Evolutionary conservation across 2,113 vertebrate genomes (phyloP).

Genomic region (Etia nguti): DNA sequence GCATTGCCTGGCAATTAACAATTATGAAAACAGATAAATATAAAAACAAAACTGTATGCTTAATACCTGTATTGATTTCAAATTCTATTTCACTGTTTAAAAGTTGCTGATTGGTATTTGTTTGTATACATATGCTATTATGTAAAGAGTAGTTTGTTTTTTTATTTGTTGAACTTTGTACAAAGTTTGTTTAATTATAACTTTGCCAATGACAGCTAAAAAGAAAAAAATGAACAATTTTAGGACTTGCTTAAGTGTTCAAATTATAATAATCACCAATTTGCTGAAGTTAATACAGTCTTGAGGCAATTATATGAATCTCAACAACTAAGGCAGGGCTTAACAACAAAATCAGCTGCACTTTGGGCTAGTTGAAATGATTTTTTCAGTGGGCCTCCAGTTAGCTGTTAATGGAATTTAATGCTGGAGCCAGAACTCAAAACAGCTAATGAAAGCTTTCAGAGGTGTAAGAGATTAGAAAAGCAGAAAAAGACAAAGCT

Average conservation of each 20-base stretch:
- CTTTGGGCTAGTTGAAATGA: background rate
- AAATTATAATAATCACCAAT: background rate
- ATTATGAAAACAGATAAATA: no score
- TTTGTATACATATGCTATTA: background rate
- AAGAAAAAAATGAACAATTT: background rate
- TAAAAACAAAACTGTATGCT: background rate
- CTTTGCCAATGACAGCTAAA: background rate
- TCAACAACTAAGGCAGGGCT: background rate
- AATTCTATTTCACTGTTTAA: background rate
- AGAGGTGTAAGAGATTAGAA: background rate
- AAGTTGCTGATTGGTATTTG: background rate
- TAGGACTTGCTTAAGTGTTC: background rate
- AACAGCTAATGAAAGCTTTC: background rate
- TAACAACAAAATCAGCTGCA: background rate
- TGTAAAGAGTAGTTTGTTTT: background rate
- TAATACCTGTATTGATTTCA: background rate
- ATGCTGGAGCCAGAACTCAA: background rate
- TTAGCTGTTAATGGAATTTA: background rate
- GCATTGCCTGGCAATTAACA: background rate
- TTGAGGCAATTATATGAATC: background rate
- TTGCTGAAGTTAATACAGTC: background rate
- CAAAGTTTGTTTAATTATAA: background rate
- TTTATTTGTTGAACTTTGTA: background rate
- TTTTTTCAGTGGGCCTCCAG: background rate
- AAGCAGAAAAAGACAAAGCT: background rate